Evolutionary conservation across 2,888 invertebrate species (phyloP).

Genomic region (Volucella zonaria): DNA sequence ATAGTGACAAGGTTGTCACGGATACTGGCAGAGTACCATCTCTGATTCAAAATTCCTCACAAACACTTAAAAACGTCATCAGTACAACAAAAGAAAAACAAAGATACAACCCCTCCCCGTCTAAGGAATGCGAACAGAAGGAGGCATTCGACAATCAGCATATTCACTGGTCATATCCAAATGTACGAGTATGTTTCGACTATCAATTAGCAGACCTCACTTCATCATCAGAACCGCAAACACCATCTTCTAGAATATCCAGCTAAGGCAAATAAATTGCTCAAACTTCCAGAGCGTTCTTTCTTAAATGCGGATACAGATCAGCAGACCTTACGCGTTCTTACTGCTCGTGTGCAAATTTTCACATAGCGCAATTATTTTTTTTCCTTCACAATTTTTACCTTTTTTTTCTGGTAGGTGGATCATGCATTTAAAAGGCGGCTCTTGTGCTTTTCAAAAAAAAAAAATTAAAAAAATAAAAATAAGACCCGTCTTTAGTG

Average conservation of each 20-base stretch:
- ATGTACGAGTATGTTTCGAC: constrained; percentile 63
- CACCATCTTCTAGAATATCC: constrained; percentile 42
- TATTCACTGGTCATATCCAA: background rate
- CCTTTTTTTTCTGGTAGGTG: constrained; percentile 6
- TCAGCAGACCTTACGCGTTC: background rate
- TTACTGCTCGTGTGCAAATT: constrained; percentile 29
- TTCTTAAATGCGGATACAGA: constrained; percentile 14
- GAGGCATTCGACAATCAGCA: constrained; percentile 28
- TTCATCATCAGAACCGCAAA: constrained; percentile 32
- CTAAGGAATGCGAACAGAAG: background rate
- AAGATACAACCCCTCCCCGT: constrained; percentile 6
- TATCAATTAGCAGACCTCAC: constrained; percentile 51
- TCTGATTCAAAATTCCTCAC: too few relatives aligned
- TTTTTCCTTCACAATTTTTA: too few relatives aligned
- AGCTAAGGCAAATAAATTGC: constrained; percentile 37
- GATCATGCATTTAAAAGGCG: background rate
- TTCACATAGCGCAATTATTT: too few relatives aligned
- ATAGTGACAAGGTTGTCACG: background rate
- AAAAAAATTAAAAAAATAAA: constrained; percentile 1
- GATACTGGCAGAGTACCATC: too few relatives aligned
- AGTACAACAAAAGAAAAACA: constrained; percentile 10
- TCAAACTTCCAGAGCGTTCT: constrained; percentile 52
- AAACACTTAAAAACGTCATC: constrained; percentile 14
- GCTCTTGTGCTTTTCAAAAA: background rate
- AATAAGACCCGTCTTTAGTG: background rate